Percentiles rank a stretch among this genome's conserved stretches.
phyloP scores from a whole-genome alignment of 2,888 invertebrate genomes.

The Hydrotaea cyrtoneurina region DNA sequence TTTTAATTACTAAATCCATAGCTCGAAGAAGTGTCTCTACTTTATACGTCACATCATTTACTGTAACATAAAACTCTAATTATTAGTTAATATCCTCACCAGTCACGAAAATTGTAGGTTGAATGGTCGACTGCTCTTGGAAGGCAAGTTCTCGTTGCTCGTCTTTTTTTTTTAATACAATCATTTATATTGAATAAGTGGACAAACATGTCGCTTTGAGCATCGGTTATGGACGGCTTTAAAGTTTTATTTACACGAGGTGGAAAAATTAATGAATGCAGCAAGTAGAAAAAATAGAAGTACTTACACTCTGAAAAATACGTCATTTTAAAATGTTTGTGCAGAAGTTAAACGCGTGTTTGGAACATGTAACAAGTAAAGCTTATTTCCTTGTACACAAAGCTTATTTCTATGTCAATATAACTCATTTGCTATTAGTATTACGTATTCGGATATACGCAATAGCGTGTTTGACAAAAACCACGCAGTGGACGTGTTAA shows the following conservation, averaged over 20 bases:
- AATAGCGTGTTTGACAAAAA: too few species aligned
- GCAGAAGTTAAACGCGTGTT: too few species aligned
- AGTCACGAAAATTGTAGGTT: not conserved
- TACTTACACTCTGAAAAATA: conserved; percentile 27
- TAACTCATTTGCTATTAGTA: too few species aligned
- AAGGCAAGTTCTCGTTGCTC: conserved; percentile 38
- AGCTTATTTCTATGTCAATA: too few species aligned
- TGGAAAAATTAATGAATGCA: conserved; percentile 6
- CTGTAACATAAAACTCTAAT: conserved; percentile 1
- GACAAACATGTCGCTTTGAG: conserved; percentile 22
- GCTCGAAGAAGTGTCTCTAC: conserved; percentile 35
- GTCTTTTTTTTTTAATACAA: conserved; percentile 40
- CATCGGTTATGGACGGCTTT: conserved; percentile 36
- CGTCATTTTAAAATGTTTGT: too few species aligned
- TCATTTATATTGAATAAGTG: conserved; percentile 39
- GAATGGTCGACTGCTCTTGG: conserved; percentile 30
- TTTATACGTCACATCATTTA: conserved; percentile 29
- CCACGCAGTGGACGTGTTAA: too few species aligned
- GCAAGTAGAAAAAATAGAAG: conserved; percentile 17
- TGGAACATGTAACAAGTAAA: too few species aligned
- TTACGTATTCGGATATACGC: too few species aligned
- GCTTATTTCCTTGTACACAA: too few species aligned
- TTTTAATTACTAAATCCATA: conserved; percentile 39
- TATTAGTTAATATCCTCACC: not conserved
- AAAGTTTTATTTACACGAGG: conserved; percentile 7